Evolutionary conservation across 2,113 vertebrate species (phyloP).

Genomic region (Brienomyrus longianalis): DNA sequence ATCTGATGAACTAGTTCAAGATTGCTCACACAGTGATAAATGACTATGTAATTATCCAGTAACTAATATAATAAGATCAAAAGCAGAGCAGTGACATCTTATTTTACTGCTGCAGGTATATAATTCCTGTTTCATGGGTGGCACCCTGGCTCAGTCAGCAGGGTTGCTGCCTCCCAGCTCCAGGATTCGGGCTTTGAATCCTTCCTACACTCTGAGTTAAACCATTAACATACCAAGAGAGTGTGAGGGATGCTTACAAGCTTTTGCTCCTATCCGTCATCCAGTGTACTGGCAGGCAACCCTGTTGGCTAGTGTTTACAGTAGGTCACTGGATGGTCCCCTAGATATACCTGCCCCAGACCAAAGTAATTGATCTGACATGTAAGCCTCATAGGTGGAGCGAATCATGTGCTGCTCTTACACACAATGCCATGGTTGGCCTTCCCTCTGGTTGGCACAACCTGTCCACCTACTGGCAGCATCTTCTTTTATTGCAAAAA

Average conservation of each 20-base stretch:
- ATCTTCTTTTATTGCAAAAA: neutral
- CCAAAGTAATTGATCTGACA: neutral
- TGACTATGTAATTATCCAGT: neutral
- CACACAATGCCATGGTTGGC: neutral
- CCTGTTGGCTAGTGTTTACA: neutral
- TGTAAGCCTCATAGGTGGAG: neutral
- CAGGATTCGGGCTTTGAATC: neutral
- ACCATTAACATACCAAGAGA: neutral
- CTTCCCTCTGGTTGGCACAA: neutral
- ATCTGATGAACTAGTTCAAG: neutral
- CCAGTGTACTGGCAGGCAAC: neutral
- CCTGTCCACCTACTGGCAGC: neutral
- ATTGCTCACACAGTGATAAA: neutral
- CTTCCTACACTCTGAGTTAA: neutral
- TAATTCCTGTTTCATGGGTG: neutral
- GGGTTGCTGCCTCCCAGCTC: neutral
- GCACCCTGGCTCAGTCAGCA: neutral
- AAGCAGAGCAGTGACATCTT: neutral
- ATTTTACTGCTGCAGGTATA: neutral
- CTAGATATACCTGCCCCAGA: neutral
- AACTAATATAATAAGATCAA: neutral
- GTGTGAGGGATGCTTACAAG: neutral
- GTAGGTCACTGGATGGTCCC: neutral
- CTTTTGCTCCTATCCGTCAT: neutral
- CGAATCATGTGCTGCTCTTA: neutral